These are phyloP conservation scores for Chelon auratus DNA, from an alignment of 2,797 vertebrate species.

Conservation along the genomic window DNA sequence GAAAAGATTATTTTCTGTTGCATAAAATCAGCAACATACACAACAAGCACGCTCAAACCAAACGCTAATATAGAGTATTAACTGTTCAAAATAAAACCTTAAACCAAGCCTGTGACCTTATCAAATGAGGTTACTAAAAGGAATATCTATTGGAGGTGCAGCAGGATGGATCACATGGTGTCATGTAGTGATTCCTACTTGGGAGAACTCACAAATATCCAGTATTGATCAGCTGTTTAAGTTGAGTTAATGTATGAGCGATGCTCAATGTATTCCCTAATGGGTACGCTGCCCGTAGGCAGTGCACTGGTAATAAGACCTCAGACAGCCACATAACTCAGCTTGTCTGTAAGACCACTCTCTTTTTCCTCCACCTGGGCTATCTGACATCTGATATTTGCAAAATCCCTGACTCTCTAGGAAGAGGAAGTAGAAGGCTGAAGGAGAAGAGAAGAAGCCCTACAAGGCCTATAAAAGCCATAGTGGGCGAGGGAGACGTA, in stretches of 20 bases:
- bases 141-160: conserved; percentile 15
- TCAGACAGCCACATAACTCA: conserved; percentile 80
- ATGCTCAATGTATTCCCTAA: conserved; percentile 77
- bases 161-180: conserved; percentile 51
- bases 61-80: conserved; percentile 59
- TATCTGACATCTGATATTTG: conserved; percentile 79
- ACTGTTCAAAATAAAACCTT: conserved; percentile 59
- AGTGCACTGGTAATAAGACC: conserved; percentile 77
- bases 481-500: conserved; percentile 33
- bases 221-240: conserved; percentile 79
- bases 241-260: conserved; percentile 80
- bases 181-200: conserved; percentile 63
- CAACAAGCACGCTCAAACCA: conserved; percentile 43
- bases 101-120: conserved; percentile 35
- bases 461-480: conserved; percentile 34
- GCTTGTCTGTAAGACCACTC: conserved; percentile 73
- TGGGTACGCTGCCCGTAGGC: conserved; percentile 75
- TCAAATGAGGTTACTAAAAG: conserved; percentile 42
- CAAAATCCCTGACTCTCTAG: conserved; percentile 65
- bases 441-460: conserved; percentile 42
- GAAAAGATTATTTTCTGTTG: conserved; percentile 76
- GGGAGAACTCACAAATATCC: conserved; percentile 68
- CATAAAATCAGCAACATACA: conserved; percentile 72
- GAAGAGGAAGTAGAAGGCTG: conserved; percentile 58
- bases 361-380: conserved; percentile 77